Evolutionary conservation across 2,888 invertebrate genomes (phyloP), one percentile per base, ranked within the genome.

Genomic region (Rotaria socialis): DNA sequence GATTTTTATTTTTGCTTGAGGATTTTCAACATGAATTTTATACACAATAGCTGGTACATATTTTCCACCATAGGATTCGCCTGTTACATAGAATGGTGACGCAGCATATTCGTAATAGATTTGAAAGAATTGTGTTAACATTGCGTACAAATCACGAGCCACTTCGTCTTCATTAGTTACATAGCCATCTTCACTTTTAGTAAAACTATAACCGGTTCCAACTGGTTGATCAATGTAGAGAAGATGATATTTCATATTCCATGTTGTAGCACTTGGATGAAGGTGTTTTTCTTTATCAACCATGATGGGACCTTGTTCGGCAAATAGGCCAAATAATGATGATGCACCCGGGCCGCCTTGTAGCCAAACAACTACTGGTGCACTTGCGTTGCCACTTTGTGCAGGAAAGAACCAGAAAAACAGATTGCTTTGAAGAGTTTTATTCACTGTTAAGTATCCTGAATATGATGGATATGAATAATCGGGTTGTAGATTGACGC

Each of bases 391-490:
- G 27, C 88, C 88, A 60, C 87, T 87, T 90, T 93, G 93, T 0
- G 95, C 94, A 0, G 95, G 95, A 90, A 96, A 96, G 90, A 94
- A 96, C 96, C 96, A 96, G 91, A 96, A 95, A 92, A 96, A 96
- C 91, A 95, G 93, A 89, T 96, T 95, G 0, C 95, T 95, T 88
- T 94, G 93, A 89, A 92, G 94, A 0, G 92, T 91, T 89, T 94
- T 93, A 90, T 96, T 94, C 0, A 96, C 96, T 0, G 96, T 96
- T 86, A 96, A 92, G 90, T 94, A 96, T 19, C 95, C 90, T n/a
- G 95, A 93, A 89, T 94, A 94, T 89, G 67, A 56, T 86, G 19
- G 14, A 50, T 47, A 43, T 3, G 47, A 19, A 41, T 52, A 75
- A 43, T 35, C 41, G 0, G 80, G 35, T 35, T 84, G 35, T n/a